Conservation (phyloP, 2,797 vertebrate species). For the Serranus cabrilla region DNA sequence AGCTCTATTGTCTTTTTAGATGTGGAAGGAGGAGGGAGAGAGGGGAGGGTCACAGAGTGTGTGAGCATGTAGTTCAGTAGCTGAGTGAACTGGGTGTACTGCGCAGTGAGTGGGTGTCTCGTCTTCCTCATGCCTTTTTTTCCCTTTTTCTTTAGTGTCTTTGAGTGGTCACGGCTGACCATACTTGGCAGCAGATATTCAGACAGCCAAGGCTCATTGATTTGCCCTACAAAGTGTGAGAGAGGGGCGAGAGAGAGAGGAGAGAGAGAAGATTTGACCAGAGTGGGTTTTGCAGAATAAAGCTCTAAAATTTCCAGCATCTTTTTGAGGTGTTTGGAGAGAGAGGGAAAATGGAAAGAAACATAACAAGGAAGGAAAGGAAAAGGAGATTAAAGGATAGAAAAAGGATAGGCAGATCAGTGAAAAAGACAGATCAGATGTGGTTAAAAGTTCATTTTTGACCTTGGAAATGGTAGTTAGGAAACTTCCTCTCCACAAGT, state of each 20-base stretch:
- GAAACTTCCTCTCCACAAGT: background rate
- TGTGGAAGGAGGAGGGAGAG: background rate
- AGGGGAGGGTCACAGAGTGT: conserved; percentile 8
- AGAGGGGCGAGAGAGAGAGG: background rate
- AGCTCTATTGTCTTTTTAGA: conserved; percentile 30
- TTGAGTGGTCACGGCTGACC: conserved; percentile 58
- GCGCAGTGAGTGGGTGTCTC: conserved; percentile 51
- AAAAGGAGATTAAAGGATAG: background rate
- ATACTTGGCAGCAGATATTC: conserved; percentile 59
- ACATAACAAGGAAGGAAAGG: background rate
- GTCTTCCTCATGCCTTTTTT: conserved; percentile 23
- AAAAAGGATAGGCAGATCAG: background rate
- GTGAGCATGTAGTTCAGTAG: conserved; percentile 49
- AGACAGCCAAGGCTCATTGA: conserved; percentile 61
- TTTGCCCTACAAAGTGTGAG: conserved; percentile 50
- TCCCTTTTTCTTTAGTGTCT: conserved; percentile 7
- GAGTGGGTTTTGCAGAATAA: conserved; percentile 44
- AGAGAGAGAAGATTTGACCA: conserved; percentile 4
- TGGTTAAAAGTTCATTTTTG: background rate
- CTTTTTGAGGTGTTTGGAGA: conserved; percentile 23
- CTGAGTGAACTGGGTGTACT: conserved; percentile 44
- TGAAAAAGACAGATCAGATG: background rate
- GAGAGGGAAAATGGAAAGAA: background rate
- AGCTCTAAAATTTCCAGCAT: conserved; percentile 30
- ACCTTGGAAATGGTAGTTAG: background rate